Evolutionary conservation across 2,113 vertebrate species (phyloP), one percentile per base, ranked within the genome.

Genomic region (Cephalopterus ornatus): DNA sequence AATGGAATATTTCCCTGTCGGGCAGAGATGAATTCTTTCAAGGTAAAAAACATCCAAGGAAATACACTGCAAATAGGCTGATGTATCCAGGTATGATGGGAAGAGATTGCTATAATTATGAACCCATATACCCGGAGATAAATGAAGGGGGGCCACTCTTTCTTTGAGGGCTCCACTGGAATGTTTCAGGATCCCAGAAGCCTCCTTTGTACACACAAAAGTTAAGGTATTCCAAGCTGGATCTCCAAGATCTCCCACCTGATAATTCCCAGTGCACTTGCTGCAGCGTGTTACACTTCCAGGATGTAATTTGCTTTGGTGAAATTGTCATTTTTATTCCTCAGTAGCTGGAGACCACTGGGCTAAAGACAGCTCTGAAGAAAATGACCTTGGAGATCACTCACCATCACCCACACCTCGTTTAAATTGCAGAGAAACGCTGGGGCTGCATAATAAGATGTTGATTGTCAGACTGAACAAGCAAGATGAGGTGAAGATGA

Each of bases 311-410:
- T 96, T 95, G 50, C 65, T 94, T 71, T 30, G 71, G 78, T 47
- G 63, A 93, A 95, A 93, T 86, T 81, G 81, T 91, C 66, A 49
- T 96, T 96, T 96, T 94, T 92, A 88, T 94, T 89, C 86, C 78
- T 90, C 95, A 94, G 68, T 76, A 79, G 72, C 77, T 68, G 53
- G 33, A 37, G 28, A 88, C 65, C 62, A 50, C 46, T 11, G 63
- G 59, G 88, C 93, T 89, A 89, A 95, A 92, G 84, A 66, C 75
- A 89, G 59, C 65, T 78, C 65, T 92, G 58, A 74, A 67, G 74
- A 52, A 94, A 95, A 65, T 86, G 92, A 96, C 97, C 93, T 97
- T 96, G 95, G 81, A 75, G 90, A 93, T 89, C 81, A 67, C 83
- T 52, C 42, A 41, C 55, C 90, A 72, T 88, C 79, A 88, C 77